Percentiles rank a stretch among this genome's conserved stretches.
Evolutionary conservation across 1,140 invertebrate species (phyloP).

Genomic region (Panagrolaimus sp.): DNA sequence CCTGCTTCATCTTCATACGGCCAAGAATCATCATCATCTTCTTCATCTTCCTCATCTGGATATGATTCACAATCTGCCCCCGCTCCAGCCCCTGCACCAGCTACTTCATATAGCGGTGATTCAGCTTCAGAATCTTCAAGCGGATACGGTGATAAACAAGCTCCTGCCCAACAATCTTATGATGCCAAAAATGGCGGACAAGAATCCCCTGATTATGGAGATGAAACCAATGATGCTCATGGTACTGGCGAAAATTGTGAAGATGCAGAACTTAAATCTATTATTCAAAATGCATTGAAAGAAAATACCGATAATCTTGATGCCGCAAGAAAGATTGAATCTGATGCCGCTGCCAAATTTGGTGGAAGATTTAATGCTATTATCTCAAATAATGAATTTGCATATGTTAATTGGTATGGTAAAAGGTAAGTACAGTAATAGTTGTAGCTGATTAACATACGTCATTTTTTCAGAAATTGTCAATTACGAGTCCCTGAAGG

Average conservation of each 20-base stretch:
- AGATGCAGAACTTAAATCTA: slow-evolving; percentile 33
- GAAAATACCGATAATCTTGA: slow-evolving; percentile 35
- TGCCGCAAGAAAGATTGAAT: slow-evolving; percentile 46
- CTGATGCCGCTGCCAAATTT: slow-evolving; percentile 39
- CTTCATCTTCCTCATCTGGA: not conserved
- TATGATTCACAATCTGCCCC: not conserved
- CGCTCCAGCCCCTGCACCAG: too few relatives aligned
- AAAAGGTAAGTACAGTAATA: slow-evolving; percentile 14
- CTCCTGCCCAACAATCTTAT: not conserved
- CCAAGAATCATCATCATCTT: not conserved
- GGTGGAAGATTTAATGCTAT: slow-evolving; percentile 48
- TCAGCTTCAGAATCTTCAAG: slow-evolving; percentile 8
- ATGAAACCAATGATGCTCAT: slow-evolving; percentile 26
- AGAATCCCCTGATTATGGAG: slow-evolving; percentile 34
- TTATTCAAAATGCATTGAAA: slow-evolving; percentile 30
- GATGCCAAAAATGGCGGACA: slow-evolving; percentile 10
- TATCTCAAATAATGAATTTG: slow-evolving; percentile 46
- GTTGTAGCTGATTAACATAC: too few relatives aligned
- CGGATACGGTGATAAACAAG: slow-evolving; percentile 12
- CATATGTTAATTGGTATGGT: slow-evolving; percentile 49
- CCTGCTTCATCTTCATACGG: slow-evolving; percentile 3
- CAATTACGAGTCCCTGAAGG: slow-evolving; percentile 37
- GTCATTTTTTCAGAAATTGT: slow-evolving; percentile 27
- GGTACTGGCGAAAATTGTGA: slow-evolving; percentile 34
- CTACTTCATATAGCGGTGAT: not conserved